Evolutionary conservation across 2,113 vertebrate genomes (phyloP).

Genomic region (Motacilla alba): DNA sequence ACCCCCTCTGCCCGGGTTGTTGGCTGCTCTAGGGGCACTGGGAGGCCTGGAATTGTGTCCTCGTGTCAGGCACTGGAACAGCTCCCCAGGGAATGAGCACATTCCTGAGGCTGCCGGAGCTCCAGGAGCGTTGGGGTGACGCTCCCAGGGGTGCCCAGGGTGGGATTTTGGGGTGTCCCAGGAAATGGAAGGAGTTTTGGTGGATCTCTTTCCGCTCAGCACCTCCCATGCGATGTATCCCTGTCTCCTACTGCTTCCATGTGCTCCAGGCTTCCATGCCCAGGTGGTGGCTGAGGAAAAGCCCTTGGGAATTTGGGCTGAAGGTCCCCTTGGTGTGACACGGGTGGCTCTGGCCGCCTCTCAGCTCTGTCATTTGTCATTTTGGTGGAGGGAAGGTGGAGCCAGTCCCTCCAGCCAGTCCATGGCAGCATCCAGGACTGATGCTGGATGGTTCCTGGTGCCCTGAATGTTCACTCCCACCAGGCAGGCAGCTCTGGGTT

Average conservation of each 20-base stretch:
- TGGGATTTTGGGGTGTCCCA: not conserved
- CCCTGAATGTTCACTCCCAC: not conserved
- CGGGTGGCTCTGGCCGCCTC: not conserved
- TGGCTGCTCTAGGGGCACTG: not conserved
- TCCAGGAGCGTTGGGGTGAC: rapidly evolving
- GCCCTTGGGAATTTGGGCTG: not conserved
- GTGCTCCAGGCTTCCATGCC: not conserved
- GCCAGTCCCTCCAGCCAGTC: not conserved
- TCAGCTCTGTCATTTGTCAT: not conserved
- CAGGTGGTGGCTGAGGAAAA: not conserved
- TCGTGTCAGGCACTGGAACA: not conserved
- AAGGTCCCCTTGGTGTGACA: not conserved
- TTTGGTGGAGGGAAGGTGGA: not conserved
- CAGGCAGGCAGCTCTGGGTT: not conserved
- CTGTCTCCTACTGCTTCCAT: not conserved
- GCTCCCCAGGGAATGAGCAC: not conserved
- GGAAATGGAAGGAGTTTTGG: not conserved
- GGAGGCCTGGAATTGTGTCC: not conserved
- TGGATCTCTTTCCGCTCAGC: not conserved
- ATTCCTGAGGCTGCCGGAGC: not conserved
- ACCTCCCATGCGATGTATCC: not conserved
- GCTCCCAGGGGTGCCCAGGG: not conserved
- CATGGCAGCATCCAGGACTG: not conserved
- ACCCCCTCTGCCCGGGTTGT: no score
- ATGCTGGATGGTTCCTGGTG: no score